Evolutionary conservation across 2,888 invertebrate genomes (phyloP), one percentile per base, ranked within the genome.

Genomic region (Ichneumoninae sp.): DNA sequence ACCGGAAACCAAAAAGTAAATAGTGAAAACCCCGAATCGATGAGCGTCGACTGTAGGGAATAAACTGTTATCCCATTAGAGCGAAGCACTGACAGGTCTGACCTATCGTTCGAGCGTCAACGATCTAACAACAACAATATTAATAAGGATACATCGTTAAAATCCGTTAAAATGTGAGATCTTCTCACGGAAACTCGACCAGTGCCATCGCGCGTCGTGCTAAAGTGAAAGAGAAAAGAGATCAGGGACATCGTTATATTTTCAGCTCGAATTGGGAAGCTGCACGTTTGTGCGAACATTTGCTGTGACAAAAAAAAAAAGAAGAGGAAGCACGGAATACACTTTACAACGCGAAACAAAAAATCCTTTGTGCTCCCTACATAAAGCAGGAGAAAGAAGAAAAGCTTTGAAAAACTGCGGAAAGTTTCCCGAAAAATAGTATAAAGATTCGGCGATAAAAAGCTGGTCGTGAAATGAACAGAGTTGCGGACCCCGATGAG

Each of bases 401-500:
- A 66, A 40, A 40, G 1, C 40, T 10, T 40, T 3, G 40, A 40
- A 40, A 44, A 22, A 68, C 5, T 16, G 16, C 71, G 13, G 13
- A 65, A 52, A 50, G 44, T 7, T 62, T 13, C 62, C 57, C 44
- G 19, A 36, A 50, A 22, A 74, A 16, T 6, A 33, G 19, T 47
- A 22, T 16, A 47, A 3, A n/a, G 3, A 66, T 40, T 65, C 33
- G 65, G 10, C 8, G 5, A 47, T 19, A 36, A 52, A 62, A 76
- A 70, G 62, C 60, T 69, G 54, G 68, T 81, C 86, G 87, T 90
- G 90, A 89, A 86, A 91, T 91, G 91, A 90, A 87, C 80, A 89
- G 87, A 86, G 70, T 78, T 80, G 68, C 87, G 70, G 86, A 85
- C 76, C 88, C 90, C 60, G 92, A 92, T 88, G 92, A 92, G 77